phyloP scores from a whole-genome alignment of 2,113 vertebrate species.

The Pao palembangensis region DNA sequence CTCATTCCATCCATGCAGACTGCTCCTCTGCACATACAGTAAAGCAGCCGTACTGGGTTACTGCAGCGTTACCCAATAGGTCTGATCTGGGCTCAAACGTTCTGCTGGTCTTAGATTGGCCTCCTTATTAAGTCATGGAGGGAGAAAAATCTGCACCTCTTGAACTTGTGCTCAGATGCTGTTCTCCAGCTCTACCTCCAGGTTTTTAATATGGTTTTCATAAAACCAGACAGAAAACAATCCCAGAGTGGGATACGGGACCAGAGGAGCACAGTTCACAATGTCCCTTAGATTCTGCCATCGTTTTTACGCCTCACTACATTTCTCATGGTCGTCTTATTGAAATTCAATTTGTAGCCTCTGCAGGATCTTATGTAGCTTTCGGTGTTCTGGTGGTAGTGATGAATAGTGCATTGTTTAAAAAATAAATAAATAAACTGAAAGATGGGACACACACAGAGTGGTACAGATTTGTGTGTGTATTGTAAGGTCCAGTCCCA shows the following conservation, averaged over 20 bases:
- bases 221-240: slow-evolving; percentile 4
- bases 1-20: slow-evolving; percentile 63
- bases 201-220: slow-evolving; percentile 10
- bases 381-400: slow-evolving; percentile 43
- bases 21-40: slow-evolving; percentile 39
- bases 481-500: neutral
- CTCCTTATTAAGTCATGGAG: slow-evolving; percentile 23
- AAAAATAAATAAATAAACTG: too few relatives aligned
- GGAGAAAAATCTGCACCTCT: slow-evolving; percentile 15
- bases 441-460: too few relatives aligned
- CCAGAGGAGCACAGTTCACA: too few relatives aligned
- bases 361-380: slow-evolving; percentile 33
- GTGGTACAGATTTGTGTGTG: too few relatives aligned
- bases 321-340: too few relatives aligned
- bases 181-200: slow-evolving; percentile 8
- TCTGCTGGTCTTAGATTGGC: slow-evolving; percentile 30
- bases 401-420: slow-evolving; percentile 66
- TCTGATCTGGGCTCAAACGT: slow-evolving; percentile 55
- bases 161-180: neutral
- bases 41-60: slow-evolving; percentile 56
- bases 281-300: too few relatives aligned
- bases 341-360: slow-evolving; percentile 43
- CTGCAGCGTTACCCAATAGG: slow-evolving; percentile 58
- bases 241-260: too few relatives aligned
- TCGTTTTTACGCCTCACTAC: too few relatives aligned